phyloP scores from a whole-genome alignment of 2,113 vertebrate genomes.

The Pipra filicauda region DNA sequence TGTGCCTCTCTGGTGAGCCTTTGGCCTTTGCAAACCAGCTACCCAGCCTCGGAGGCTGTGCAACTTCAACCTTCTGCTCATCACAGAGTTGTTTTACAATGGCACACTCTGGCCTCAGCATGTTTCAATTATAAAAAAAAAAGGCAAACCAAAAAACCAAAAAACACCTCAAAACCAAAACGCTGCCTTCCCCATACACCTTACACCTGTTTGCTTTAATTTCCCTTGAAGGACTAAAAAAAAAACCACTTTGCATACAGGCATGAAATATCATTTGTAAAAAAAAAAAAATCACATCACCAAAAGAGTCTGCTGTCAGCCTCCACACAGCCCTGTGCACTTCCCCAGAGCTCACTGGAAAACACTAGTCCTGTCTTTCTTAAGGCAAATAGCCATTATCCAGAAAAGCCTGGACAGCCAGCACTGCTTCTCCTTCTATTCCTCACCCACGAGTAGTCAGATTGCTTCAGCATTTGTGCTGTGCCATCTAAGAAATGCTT shows the following conservation, averaged over 20 bases:
- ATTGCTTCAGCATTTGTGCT: slow-evolving; percentile 5
- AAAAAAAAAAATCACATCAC: background rate
- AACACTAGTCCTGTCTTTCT: background rate
- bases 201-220: background rate
- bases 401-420: background rate
- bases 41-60: background rate
- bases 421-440: background rate
- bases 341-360: background rate
- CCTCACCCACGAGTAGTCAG: background rate
- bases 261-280: background rate
- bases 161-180: background rate
- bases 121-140: background rate
- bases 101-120: background rate
- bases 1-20: background rate
- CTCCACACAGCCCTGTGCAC: background rate
- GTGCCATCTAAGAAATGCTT: slow-evolving; percentile 37
- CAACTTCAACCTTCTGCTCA: background rate
- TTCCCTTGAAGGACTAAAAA: background rate
- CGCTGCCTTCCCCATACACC: background rate
- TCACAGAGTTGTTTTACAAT: background rate
- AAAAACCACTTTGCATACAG: background rate
- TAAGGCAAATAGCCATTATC: background rate
- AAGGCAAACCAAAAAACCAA: background rate
- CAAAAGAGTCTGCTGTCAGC: background rate
- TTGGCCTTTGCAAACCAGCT: background rate